Evolutionary conservation across 2,113 vertebrate genomes (phyloP).

Genomic region (Pseudopipra pipra): DNA sequence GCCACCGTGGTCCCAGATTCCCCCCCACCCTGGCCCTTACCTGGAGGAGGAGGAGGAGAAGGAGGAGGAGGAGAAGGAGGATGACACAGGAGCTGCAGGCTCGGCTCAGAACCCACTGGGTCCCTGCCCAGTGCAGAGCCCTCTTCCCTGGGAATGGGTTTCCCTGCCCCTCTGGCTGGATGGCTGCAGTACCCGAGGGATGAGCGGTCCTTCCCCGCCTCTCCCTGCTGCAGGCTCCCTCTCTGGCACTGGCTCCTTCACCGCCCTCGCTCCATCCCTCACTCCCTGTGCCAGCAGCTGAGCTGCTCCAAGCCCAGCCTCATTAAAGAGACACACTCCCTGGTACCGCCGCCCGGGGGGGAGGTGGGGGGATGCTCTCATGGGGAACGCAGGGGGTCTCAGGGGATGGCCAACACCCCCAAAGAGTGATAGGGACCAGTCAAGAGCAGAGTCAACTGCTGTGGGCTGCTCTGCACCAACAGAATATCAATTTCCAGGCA

Average conservation of each 20-base stretch:
- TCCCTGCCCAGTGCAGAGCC: background rate
- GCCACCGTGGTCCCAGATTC: accelerated
- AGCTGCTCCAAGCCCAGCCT: conserved; percentile 68
- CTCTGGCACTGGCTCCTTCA: conserved; percentile 57
- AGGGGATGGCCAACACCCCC: background rate
- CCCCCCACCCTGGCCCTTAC: background rate
- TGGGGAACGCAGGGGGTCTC: background rate
- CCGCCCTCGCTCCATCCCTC: conserved; percentile 60
- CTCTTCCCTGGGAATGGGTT: background rate
- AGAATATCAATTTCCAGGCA: background rate
- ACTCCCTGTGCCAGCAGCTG: conserved; percentile 60
- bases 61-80: background rate
- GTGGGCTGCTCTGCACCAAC: background rate
- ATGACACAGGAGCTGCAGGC: conserved; percentile 30
- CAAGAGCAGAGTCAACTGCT: background rate
- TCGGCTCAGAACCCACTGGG: background rate
- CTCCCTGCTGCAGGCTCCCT: conserved; percentile 58
- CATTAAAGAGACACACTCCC: conserved; percentile 68
- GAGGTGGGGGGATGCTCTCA: background rate
- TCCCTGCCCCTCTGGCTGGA: background rate
- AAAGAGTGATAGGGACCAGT: background rate
- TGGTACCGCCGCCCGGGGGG: background rate
- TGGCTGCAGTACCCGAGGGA: background rate
- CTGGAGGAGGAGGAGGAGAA: background rate
- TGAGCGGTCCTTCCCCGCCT: background rate